These are phyloP conservation scores for Silvanus unidentatus DNA, from an alignment of 2,888 invertebrate species.

Conservation along the genomic window DNA sequence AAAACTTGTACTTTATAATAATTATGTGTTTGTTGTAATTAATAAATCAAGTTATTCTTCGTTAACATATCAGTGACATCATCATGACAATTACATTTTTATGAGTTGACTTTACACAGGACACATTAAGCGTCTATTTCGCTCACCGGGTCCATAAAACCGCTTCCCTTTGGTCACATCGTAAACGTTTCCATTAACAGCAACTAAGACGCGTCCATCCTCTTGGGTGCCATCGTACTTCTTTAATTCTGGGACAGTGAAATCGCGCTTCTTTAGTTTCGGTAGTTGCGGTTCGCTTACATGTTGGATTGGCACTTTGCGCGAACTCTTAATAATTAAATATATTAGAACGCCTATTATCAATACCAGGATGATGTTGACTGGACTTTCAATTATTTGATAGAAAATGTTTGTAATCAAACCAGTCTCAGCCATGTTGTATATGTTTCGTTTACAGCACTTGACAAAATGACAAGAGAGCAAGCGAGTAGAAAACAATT, in stretches of 20 bases:
- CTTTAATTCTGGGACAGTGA: conserved; percentile 80
- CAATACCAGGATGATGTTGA: conserved; percentile 63
- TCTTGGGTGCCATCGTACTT: conserved; percentile 80
- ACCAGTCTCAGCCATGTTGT: conserved; percentile 41
- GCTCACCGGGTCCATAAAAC: conserved; percentile 89
- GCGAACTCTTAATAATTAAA: conserved; percentile 51
- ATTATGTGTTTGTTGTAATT: background rate
- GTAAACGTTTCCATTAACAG: conserved; percentile 91
- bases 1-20: no score
- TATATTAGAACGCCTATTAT: conserved; percentile 67
- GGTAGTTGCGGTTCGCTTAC: conserved; percentile 60
- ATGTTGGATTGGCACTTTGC: conserved; percentile 37
- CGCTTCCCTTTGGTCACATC: conserved; percentile 86
- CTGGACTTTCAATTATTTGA: conserved; percentile 64
- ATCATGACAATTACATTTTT: conserved; percentile 11
- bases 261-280: conserved; percentile 81
- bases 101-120: background rate
- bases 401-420: conserved; percentile 47
- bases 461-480: no score
- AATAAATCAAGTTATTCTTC: background rate
- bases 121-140: background rate
- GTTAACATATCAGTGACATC: conserved; percentile 9
- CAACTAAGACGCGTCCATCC: conserved; percentile 85
- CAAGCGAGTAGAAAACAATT: no score
- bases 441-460: background rate